These are phyloP conservation scores for Stegodyphus dumicola DNA, from an alignment of 1,140 invertebrate genomes.

Conservation along the genomic window DNA sequence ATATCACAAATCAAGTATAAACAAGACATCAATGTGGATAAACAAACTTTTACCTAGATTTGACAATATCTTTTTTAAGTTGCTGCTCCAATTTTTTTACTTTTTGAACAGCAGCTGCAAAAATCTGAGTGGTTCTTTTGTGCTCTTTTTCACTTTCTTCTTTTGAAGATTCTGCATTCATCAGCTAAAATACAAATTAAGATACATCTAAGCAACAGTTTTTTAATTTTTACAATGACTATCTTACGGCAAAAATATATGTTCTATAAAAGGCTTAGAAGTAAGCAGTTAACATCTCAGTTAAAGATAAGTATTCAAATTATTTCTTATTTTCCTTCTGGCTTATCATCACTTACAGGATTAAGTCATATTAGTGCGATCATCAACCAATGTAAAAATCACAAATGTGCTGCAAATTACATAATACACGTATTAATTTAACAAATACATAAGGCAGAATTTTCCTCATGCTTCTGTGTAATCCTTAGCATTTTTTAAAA, in stretches of 20 bases:
- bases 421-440: too few species aligned
- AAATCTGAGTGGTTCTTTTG: conserved; percentile 75
- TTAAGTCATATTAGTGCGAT: too few species aligned
- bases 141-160: conserved; percentile 88
- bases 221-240: not conserved
- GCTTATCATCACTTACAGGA: too few species aligned
- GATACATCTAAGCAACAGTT: not conserved
- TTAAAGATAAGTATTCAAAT: too few species aligned
- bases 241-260: conserved; percentile 5
- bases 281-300: too few species aligned
- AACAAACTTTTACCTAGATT: conserved; percentile 70
- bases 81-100: conserved; percentile 81
- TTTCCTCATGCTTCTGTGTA: too few species aligned
- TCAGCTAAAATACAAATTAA: conserved; percentile 76
- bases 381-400: too few species aligned
- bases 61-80: conserved; percentile 81
- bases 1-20: not conserved
- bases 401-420: too few species aligned
- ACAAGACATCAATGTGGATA: not conserved
- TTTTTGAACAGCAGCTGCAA: conserved; percentile 64
- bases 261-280: too few species aligned
- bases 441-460: too few species aligned
- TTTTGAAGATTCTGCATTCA: conserved; percentile 91
- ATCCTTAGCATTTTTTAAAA: too few species aligned
- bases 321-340: too few species aligned